phyloP scores from a whole-genome alignment of 2,797 vertebrate species.

The Champsocephalus esox region DNA sequence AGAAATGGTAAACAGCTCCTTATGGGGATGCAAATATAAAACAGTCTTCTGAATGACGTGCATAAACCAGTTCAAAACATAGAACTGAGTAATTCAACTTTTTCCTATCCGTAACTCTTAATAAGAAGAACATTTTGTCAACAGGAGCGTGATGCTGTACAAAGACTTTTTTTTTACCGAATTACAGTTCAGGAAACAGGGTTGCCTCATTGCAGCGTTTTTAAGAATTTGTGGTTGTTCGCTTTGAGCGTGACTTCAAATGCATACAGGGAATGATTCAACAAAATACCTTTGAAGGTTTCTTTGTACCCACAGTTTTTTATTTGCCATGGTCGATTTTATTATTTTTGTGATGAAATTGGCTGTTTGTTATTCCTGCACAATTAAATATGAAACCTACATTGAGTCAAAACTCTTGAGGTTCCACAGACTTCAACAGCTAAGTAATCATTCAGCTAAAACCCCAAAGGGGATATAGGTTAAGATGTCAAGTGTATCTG shows the following conservation, averaged over 20 bases:
- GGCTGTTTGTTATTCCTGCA: background rate
- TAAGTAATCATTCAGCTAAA: slow-evolving; percentile 49
- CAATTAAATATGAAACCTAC: slow-evolving; percentile 3
- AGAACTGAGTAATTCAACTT: slow-evolving; percentile 1
- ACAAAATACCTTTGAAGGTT: background rate
- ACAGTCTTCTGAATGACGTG: slow-evolving; percentile 28
- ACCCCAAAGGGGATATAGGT: slow-evolving; percentile 16
- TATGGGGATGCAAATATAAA: slow-evolving; percentile 49
- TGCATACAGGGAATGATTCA: background rate
- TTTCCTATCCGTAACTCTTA: background rate
- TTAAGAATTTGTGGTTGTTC: background rate
- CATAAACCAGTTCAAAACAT: slow-evolving; percentile 26
- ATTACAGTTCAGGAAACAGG: background rate
- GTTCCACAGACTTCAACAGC: background rate
- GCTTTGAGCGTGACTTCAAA: background rate
- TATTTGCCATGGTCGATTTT: background rate
- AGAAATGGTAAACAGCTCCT: slow-evolving; percentile 61
- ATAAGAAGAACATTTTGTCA: background rate
- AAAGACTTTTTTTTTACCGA: slow-evolving; percentile 3
- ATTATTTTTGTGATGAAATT: background rate
- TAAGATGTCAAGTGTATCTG: slow-evolving; percentile 43
- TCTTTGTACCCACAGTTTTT: background rate
- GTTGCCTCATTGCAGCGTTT: background rate
- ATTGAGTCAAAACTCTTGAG: background rate
- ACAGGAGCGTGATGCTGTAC: background rate